phyloP scores from a whole-genome alignment of 2,797 vertebrate species.

The Esox masquinongy region DNA sequence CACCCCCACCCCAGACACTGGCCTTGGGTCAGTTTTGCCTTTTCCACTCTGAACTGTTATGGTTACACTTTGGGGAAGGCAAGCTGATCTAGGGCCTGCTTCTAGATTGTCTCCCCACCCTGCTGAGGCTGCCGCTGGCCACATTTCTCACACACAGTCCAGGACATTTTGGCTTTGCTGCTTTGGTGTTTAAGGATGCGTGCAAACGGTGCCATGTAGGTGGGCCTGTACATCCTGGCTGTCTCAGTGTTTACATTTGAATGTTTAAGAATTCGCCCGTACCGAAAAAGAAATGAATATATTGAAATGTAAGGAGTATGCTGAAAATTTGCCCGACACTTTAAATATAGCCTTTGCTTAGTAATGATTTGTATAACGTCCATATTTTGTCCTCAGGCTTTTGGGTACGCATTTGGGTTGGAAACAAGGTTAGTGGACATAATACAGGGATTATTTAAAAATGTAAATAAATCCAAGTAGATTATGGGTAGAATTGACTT shows the following conservation, averaged over 20 bases:
- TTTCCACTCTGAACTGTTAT: neutral
- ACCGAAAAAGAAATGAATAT: neutral
- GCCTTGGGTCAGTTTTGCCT: neutral
- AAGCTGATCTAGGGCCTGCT: neutral
- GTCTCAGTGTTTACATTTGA: neutral
- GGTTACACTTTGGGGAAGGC: neutral
- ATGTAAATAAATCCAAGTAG: neutral
- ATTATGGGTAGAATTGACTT: neutral
- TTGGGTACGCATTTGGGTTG: too few relatives aligned
- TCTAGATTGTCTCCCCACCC: slow-evolving; percentile 3
- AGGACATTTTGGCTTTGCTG: neutral
- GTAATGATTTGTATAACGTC: neutral
- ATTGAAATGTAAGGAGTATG: neutral
- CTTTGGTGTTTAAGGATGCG: neutral
- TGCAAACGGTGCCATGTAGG: neutral
- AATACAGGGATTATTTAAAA: neutral
- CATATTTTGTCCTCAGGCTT: neutral
- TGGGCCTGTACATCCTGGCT: neutral
- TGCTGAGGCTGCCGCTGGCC: neutral
- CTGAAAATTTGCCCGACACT: slow-evolving; percentile 7
- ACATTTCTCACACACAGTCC: neutral
- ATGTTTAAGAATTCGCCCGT: slow-evolving; percentile 4
- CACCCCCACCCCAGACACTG: neutral
- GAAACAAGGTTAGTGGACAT: neutral
- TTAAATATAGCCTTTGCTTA: slow-evolving; percentile 8